phyloP scores from a whole-genome alignment of 2,888 invertebrate species.

The Dolichopus griseipennis region DNA sequence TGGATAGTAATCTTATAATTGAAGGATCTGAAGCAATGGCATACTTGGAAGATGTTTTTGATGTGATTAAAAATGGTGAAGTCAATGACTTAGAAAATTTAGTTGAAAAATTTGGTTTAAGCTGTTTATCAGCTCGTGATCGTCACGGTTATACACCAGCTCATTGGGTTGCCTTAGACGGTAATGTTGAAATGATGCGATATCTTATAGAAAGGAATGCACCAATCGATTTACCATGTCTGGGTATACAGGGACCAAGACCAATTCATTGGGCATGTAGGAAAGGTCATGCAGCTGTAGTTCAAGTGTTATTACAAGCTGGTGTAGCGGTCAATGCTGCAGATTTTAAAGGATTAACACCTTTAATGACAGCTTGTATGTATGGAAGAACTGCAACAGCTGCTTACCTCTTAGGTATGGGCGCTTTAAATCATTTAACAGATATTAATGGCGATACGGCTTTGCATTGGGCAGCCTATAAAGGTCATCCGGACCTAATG shows the following conservation, averaged over 20 bases:
- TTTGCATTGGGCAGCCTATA: slow-evolving; percentile 90
- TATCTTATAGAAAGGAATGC: slow-evolving; percentile 76
- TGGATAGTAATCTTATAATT: slow-evolving; percentile 42
- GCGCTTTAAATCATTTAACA: slow-evolving; percentile 73
- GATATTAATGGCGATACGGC: slow-evolving; percentile 92
- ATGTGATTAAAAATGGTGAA: slow-evolving; percentile 76
- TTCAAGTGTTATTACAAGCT: slow-evolving; percentile 66
- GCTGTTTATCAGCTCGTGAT: slow-evolving; percentile 70
- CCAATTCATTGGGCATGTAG: slow-evolving; percentile 93
- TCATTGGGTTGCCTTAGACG: slow-evolving; percentile 78
- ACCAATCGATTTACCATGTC: slow-evolving; percentile 75
- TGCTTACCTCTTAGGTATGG: slow-evolving; percentile 82
- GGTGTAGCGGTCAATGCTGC: slow-evolving; percentile 84
- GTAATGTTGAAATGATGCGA: slow-evolving; percentile 81
- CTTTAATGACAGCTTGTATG: slow-evolving; percentile 87
- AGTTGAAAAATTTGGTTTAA: slow-evolving; percentile 71
- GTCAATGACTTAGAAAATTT: slow-evolving; percentile 73
- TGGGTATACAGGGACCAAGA: slow-evolving; percentile 80
- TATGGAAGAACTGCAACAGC: slow-evolving; percentile 85
- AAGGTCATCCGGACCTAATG: slow-evolving; percentile 82
- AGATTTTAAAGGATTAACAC: slow-evolving; percentile 78
- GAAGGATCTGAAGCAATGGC: slow-evolving; percentile 33
- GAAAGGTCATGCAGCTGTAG: slow-evolving; percentile 83
- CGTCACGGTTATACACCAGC: slow-evolving; percentile 90
- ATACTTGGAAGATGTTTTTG: slow-evolving; percentile 62